A percentile compares a stretch with the other conserved stretches of the same genome.
These are phyloP conservation scores for Catostylus mosaicus DNA, from an alignment of 30 jellyfish, hydroid and myxozoan species.

Conservation along the genomic window DNA sequence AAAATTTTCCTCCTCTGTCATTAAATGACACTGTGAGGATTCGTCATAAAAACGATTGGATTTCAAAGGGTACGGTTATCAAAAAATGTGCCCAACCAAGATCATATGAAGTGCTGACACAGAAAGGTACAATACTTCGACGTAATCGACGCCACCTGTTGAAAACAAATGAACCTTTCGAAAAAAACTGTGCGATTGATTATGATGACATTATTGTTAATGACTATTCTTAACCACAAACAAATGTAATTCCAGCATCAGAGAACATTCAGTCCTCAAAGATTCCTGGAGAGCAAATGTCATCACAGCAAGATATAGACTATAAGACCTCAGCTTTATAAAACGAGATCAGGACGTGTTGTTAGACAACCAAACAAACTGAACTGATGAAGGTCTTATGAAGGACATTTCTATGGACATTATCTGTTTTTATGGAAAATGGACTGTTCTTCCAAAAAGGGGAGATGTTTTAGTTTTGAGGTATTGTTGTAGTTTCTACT, in stretches of 20 bases:
- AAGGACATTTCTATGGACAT: not conserved
- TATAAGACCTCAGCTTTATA: not conserved
- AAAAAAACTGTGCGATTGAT: not conserved
- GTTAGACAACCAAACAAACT: not conserved
- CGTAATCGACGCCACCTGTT: conserved; percentile 43
- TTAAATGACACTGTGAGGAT: conserved; percentile 3
- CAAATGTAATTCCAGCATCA: not conserved
- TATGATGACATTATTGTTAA: not conserved
- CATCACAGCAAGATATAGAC: not conserved
- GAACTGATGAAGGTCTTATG: not conserved
- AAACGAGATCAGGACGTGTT: not conserved
- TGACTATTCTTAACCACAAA: not conserved
- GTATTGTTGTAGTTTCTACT: no score
- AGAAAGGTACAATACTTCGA: conserved; percentile 28
- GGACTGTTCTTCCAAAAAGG: not conserved
- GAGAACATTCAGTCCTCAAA: not conserved
- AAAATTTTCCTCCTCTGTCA: not conserved
- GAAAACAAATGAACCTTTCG: conserved; percentile 3
- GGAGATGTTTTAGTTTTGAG: not conserved
- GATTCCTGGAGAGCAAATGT: not conserved
- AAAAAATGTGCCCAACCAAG: conserved; percentile 41
- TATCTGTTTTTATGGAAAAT: not conserved
- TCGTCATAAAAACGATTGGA: conserved; percentile 38
- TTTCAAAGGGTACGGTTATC: conserved; percentile 36
- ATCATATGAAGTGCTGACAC: conserved; percentile 22